Base-by-base conservation (phyloP, 2,797 vertebrate species). In the Tolypeutes matacus region DNA sequence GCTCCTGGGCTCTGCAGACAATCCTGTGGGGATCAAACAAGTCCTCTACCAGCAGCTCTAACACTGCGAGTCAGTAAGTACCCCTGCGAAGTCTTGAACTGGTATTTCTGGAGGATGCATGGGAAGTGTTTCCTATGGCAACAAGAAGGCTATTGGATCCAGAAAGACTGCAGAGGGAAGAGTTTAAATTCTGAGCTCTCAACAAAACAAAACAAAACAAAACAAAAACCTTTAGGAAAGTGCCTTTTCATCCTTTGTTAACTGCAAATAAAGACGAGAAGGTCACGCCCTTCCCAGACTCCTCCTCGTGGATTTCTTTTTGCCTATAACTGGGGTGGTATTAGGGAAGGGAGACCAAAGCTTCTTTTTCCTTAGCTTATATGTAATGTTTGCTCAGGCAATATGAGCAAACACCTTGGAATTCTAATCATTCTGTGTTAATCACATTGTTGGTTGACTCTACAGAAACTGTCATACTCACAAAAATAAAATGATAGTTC, bases 401-500 rank as follows among this genome's bases (percentile, higher is more conserved):
- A 53, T 62, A 65, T 39, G 90, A 95, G 18, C 39, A 49, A 93
- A 10, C 42, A 18, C n/a, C 34, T 56, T 58, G 64, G 65, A 70
- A 80, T 95, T 62, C n/a, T 92, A 56, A 89, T 91, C 82, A 49
- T 49, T 39, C 1, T 23, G 5, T 56, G 31, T 67, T 88, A 86
- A 86, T 49, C 65, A 46, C 58, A 51, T 86, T 85, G 42, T 15
- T 31, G 78, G 49, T 42, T 73, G 78, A 86, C 78, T 81, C 36
- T 73, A n/a, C 7, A 53, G 49, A 90, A 13, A 77, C 13, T 17
- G 23, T 23, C 46, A 21, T 80, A 84, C 65, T 93, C 87, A 84
- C 31, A 80, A 89, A 83, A 90, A 86, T 76, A 73, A 92, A 85
- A 89, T 80, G 76, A 85, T 27, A 72, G 27, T 46, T 64, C 70